These are phyloP conservation scores for Proteles cristata DNA, from an alignment of 2,113 vertebrate species.

Conservation along the genomic window DNA sequence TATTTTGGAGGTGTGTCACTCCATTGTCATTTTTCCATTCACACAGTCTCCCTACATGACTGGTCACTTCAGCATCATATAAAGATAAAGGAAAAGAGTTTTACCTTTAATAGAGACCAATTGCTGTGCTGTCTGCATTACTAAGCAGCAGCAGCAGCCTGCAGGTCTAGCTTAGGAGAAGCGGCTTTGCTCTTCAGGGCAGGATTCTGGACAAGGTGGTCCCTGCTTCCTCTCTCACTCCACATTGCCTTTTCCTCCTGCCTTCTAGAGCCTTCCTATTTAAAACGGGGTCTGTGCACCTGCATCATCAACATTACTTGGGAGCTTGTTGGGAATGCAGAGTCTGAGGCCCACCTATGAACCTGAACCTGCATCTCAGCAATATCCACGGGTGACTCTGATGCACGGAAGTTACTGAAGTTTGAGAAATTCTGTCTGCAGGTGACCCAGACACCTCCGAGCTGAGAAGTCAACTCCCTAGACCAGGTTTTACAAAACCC, in stretches of 20 bases:
- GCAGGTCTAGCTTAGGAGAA: background rate
- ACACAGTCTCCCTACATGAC: background rate
- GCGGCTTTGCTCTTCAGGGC: background rate
- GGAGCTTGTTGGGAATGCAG: background rate
- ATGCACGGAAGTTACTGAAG: background rate
- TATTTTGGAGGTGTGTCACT: background rate
- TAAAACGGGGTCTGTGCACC: background rate
- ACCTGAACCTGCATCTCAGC: background rate
- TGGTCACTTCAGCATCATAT: background rate
- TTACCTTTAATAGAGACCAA: background rate
- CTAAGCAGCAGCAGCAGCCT: background rate
- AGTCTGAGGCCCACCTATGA: background rate
- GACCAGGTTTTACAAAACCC: background rate
- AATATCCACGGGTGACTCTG: background rate
- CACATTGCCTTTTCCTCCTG: background rate
- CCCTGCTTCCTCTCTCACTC: background rate
- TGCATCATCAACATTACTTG: background rate
- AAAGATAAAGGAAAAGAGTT: conserved; percentile 47
- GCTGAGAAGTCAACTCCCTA: background rate
- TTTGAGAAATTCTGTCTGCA: background rate
- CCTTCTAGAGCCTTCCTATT: background rate
- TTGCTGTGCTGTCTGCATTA: background rate
- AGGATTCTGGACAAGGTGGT: too few relatives aligned
- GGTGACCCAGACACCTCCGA: background rate
- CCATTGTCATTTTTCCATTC: background rate